Evolutionary conservation across 2,113 vertebrate species (phyloP).

Genomic region (Halichoeres trimaculatus): DNA sequence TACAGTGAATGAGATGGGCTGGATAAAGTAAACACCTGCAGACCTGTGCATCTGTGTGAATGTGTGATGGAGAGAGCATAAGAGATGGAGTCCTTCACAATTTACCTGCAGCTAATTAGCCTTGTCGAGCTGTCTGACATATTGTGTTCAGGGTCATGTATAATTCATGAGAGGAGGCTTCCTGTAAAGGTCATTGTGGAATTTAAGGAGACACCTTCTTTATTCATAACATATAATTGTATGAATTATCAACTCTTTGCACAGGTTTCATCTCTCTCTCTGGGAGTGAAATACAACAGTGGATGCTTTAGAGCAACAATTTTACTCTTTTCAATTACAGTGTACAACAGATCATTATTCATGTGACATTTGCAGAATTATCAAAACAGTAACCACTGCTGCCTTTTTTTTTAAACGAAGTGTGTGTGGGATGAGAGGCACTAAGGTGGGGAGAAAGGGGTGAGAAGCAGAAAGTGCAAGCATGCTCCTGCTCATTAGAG

Average conservation of each 20-base stretch:
- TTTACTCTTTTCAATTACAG: conserved; percentile 21
- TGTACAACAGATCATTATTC: conserved; percentile 27
- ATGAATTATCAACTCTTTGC: conserved; percentile 68
- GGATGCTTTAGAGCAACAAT: conserved; percentile 17
- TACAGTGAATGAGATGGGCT: not conserved
- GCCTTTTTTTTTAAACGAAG: conserved; percentile 9
- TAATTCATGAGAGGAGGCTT: conserved; percentile 77
- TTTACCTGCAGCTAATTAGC: conserved; percentile 78
- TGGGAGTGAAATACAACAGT: conserved; percentile 6
- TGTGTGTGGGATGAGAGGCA: conserved; percentile 18
- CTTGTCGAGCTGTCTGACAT: conserved; percentile 73
- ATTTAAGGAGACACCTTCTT: conserved; percentile 78
- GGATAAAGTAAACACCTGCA: conserved; percentile 21
- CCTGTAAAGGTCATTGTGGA: conserved; percentile 78
- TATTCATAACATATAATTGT: conserved; percentile 72
- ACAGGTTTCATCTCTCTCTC: conserved; percentile 54
- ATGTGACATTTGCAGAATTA: conserved; percentile 17
- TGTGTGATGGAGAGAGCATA: not conserved
- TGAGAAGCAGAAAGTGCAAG: conserved; percentile 46
- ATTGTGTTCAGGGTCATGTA: conserved; percentile 78
- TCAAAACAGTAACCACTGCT: conserved; percentile 25
- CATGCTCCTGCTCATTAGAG: conserved; percentile 76
- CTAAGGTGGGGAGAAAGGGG: conserved; percentile 7
- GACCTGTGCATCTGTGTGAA: conserved; percentile 16
- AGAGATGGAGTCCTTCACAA: conserved; percentile 49